Evolutionary conservation across 2,113 vertebrate genomes (phyloP).

Genomic region (Turnix velox): DNA sequence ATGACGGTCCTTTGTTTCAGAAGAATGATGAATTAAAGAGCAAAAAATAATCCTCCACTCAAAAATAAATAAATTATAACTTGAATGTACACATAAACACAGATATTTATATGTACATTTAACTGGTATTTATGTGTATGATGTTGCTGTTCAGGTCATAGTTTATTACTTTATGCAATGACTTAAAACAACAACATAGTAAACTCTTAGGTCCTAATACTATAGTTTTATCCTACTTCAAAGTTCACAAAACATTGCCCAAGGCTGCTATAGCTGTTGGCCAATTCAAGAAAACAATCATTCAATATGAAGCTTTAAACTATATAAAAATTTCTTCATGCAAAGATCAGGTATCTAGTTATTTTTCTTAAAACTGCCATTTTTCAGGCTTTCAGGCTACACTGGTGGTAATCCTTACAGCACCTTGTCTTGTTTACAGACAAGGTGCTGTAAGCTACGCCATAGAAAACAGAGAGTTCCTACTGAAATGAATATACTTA

Average conservation of each 20-base stretch:
- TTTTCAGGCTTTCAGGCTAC: not conserved
- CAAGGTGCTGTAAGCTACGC: no score
- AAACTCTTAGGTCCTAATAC: not conserved
- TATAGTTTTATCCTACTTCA: not conserved
- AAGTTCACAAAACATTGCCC: not conserved
- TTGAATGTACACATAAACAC: not conserved
- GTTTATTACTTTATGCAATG: not conserved
- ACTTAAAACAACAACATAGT: not conserved
- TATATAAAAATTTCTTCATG: not conserved
- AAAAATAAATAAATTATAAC: not conserved
- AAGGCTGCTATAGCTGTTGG: not conserved
- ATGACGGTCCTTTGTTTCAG: not conserved
- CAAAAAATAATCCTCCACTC: fast-evolving
- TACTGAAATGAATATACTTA: constrained; percentile 65
- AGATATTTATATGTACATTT: not conserved
- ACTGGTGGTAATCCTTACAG: not conserved
- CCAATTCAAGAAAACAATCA: not conserved
- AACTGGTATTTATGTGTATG: not conserved
- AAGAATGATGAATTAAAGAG: not conserved
- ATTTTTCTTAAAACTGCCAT: not conserved
- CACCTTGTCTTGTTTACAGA: not conserved
- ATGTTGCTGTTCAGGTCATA: not conserved
- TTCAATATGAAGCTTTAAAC: not conserved
- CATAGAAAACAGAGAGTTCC: not conserved
- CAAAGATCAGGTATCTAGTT: not conserved